Base-by-base conservation (phyloP, 2,888 invertebrate genomes). In the Nesidiocoris tenuis region DNA sequence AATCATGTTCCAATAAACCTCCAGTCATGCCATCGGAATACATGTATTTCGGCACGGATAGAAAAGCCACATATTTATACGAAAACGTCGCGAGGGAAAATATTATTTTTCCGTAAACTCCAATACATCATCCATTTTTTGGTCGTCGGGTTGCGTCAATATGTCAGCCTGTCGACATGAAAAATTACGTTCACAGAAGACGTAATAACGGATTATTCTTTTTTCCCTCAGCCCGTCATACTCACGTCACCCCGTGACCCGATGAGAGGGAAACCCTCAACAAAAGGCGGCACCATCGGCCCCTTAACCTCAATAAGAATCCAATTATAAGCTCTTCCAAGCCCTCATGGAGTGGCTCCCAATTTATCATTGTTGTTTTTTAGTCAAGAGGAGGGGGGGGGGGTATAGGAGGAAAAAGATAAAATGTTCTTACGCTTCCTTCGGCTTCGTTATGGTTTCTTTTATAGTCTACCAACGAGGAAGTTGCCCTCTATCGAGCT, bases 291-390 rank as follows among this genome's bases (percentile, higher is more conserved):
- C 39, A 39, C 39, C 39, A 39, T 39, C 39, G 39, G 39, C 39
- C 39, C 39, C 39, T 39, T 39, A 39, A 39, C 39, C 39, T 39
- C 39, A 39, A 39, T 39, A 39, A 39, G 39, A 39, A 39, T 39
- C 39, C 39, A 39, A 39, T 39, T 39, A 39, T 39, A 12, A 39
- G 39, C 65, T 24, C n/a, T 21, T 64, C 23, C 18, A 17, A n/a
- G 18, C 25, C 65, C 65, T 9, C 65, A 18, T 25, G 9, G 5
- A 25, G 39, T 39, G 65, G 25, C 19, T 17, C 25, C 65, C 65
- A 65, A 65, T 65, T 65, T 65, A 18, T 65, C 65, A 65, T 65
- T 65, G 65, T 65, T 65, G 25, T 65, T 65, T 65, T 39, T n/a
- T n/a, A n/a, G n/a, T n/a, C n/a, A 25, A 65, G 65, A 39, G 65